phyloP scores from a whole-genome alignment of 2,888 invertebrate genomes.

The Agonopterix arenella region DNA sequence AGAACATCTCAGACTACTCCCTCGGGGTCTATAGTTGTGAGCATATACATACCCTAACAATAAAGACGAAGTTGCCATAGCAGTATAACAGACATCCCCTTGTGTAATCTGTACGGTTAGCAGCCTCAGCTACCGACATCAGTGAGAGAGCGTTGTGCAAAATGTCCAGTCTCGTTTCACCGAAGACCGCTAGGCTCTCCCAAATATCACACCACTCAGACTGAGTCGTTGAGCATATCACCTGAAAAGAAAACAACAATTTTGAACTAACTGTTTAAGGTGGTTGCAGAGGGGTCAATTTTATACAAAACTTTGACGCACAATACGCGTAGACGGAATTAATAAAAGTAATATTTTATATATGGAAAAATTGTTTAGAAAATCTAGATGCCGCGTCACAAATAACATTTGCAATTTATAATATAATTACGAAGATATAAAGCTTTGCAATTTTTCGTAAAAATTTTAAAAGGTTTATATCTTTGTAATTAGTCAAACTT shows the following conservation, averaged over 20 bases:
- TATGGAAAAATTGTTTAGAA: no score
- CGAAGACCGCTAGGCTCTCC: conserved; percentile 36
- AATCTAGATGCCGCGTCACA: no score
- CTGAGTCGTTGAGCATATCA: conserved; percentile 40
- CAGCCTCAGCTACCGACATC: conserved; percentile 32
- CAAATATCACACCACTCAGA: conserved; percentile 57
- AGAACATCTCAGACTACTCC: background rate
- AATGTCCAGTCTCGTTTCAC: conserved; percentile 29
- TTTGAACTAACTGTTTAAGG: no score
- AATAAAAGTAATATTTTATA: no score
- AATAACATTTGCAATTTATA: no score
- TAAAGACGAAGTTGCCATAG: conserved; percentile 42
- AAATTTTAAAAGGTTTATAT: no score
- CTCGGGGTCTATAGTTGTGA: background rate
- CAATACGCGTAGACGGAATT: no score
- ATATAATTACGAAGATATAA: no score
- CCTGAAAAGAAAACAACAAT: conserved; percentile 26
- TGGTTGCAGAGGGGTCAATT: no score
- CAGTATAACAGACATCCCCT: conserved; percentile 49
- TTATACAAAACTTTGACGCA: no score
- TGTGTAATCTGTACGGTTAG: conserved; percentile 32
- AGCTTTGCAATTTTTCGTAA: no score
- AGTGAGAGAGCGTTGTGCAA: conserved; percentile 37
- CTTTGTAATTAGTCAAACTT: no score
- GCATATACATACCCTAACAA: conserved; percentile 41